Base-by-base conservation (phyloP, 2,888 invertebrate species). In the Drosophila hawaiiensis region DNA sequence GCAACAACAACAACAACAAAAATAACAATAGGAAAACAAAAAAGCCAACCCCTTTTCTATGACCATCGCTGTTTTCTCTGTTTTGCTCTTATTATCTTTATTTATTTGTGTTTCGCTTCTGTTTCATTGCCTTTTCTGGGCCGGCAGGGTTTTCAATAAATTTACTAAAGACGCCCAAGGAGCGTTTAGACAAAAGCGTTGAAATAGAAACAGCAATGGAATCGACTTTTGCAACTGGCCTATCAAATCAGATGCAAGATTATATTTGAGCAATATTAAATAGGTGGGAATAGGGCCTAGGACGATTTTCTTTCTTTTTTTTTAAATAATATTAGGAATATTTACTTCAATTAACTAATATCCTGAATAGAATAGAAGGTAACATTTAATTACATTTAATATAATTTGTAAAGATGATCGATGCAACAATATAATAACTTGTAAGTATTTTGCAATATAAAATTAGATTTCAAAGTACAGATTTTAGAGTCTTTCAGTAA, bases 61-160 rank as follows among this genome's bases (percentile, higher is more conserved):
- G 25, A 14, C 47, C 49, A 54, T 31, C 53, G n/a, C 69, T 43
- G 31, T 59, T 65, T 73, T 41, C 33, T 59, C 16, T 43, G 10
- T 25, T 73, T 43, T 65, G 54, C 66, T 73, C 66, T 73, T 84
- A 91, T 91, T 91, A 85, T 90, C 85, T 85, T 91, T 91, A 89
- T 91, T 91, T 91, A 91, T 91, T 91, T 88, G 78, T 76, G 62
- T 83, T 83, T 80, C 76, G 73, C 84, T 89, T 83, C 80, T 82
- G 79, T 84, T 78, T 80, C 72, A 68, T 74, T 84, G 75, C 77
- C 60, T 43, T 62, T 53, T 58, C 29, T 22, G 39, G 28, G 59
- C 54, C 39, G 58, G 61, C 39, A 60, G 73, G 68, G 37, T 68
- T 72, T 82, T 68, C 78, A 73, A 86, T 86, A 84, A 69, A 83